Evolutionary conservation across 2,113 vertebrate genomes (phyloP).

Genomic region (Polyodon spathula): DNA sequence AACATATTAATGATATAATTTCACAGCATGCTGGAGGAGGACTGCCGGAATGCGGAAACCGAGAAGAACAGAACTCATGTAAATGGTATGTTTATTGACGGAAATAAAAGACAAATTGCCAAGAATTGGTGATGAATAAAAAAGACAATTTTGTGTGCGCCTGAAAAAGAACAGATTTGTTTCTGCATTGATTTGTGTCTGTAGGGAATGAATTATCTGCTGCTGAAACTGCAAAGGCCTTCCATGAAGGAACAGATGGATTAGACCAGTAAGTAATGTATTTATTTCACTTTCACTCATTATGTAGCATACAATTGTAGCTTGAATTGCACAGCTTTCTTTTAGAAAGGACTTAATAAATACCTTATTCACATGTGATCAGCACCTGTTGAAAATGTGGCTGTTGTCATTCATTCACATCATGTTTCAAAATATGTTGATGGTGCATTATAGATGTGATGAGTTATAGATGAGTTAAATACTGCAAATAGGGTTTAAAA

Average conservation of each 20-base stretch:
- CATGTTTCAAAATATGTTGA: neutral
- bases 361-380: no score
- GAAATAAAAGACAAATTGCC: no score
- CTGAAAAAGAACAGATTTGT: neutral
- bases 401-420: neutral
- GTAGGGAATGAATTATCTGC: constrained; percentile 38
- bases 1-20: constrained; percentile 14
- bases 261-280: constrained; percentile 43
- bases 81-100: constrained; percentile 33
- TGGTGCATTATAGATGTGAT: no score
- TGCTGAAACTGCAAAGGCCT: constrained; percentile 27
- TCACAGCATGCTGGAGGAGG: constrained; percentile 40
- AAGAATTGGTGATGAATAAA: no score
- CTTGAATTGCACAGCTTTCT: no score
- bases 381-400: no score
- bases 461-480: no score
- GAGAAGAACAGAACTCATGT: constrained; percentile 28
- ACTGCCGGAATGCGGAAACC: constrained; percentile 23
- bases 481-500: neutral
- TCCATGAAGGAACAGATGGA: constrained; percentile 29
- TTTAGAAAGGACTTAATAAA: no score
- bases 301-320: neutral
- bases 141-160: no score
- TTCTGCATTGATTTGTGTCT: constrained; percentile 17
- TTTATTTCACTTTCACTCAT: neutral